Evolutionary conservation across 2,888 invertebrate genomes (phyloP).

Genomic region (Lasioglossum vierecki): DNA sequence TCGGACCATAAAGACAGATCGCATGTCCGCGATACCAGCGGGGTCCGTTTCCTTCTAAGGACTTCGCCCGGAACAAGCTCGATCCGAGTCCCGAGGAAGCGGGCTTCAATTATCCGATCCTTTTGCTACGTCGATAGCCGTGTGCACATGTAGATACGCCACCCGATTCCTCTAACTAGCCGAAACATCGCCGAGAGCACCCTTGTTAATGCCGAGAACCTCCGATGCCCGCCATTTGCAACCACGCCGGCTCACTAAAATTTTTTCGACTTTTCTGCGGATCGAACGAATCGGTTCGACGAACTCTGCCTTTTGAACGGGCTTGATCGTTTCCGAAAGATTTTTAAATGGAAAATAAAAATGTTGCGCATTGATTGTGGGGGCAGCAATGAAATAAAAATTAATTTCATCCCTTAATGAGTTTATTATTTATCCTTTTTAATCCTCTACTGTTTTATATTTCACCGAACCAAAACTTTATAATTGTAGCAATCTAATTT

Average conservation of each 20-base stretch:
- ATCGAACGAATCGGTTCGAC: neutral
- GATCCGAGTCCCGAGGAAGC: conserved; percentile 65
- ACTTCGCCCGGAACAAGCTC: conserved; percentile 70
- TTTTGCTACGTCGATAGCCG: conserved; percentile 43
- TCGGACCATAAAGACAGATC: conserved; percentile 80
- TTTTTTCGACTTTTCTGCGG: neutral
- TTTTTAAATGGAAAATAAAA: too few relatives aligned
- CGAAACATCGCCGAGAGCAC: conserved; percentile 37
- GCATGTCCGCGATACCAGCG: conserved; percentile 74
- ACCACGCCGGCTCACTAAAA: neutral
- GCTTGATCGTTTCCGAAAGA: too few relatives aligned
- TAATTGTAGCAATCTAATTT: too few relatives aligned
- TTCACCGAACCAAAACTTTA: too few relatives aligned
- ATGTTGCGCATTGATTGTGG: too few relatives aligned
- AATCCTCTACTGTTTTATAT: too few relatives aligned
- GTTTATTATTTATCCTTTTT: too few relatives aligned
- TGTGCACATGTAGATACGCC: conserved; percentile 26
- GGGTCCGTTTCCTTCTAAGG: conserved; percentile 74
- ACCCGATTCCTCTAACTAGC: conserved; percentile 23
- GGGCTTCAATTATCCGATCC: conserved; percentile 71
- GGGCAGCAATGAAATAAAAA: too few relatives aligned
- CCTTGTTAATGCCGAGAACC: conserved; percentile 39
- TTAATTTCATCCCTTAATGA: too few relatives aligned
- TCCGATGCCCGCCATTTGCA: neutral
- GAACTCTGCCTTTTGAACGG: neutral